These are phyloP conservation scores for Drosophila nannoptera DNA, from an alignment of 1,140 invertebrate species.

Conservation along the genomic window DNA sequence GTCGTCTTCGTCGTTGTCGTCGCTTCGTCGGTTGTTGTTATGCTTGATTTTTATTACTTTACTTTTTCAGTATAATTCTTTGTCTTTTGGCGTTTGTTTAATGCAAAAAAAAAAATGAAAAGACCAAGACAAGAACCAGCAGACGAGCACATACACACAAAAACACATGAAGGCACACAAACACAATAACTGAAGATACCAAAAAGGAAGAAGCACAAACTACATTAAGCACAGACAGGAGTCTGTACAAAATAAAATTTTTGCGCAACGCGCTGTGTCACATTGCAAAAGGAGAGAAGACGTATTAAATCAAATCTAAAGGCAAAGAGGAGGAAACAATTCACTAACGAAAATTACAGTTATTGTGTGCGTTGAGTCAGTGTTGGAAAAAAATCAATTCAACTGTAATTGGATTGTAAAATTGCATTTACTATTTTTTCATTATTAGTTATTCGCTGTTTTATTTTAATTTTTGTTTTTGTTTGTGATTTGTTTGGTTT, in stretches of 20 bases:
- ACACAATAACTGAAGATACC: conserved; percentile 30
- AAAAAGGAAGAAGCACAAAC: conserved; percentile 50
- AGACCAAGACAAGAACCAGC: conserved; percentile 41
- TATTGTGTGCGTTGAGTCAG: background rate
- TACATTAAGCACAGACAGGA: conserved; percentile 51
- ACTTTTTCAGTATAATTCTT: conserved; percentile 69
- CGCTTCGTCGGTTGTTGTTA: conserved; percentile 41
- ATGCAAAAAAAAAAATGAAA: conserved; percentile 51
- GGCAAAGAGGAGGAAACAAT: background rate
- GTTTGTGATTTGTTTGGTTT: background rate
- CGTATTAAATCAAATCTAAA: conserved; percentile 16
- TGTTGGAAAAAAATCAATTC: conserved; percentile 7
- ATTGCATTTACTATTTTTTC: background rate
- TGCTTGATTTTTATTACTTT: conserved; percentile 62
- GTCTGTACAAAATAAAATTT: conserved; percentile 54
- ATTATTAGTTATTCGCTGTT: background rate
- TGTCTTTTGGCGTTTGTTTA: conserved; percentile 66
- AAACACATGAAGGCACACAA: conserved; percentile 14
- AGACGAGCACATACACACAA: conserved; percentile 27
- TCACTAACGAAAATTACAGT: background rate
- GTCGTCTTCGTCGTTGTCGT: conserved; percentile 23
- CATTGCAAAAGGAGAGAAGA: conserved; percentile 33
- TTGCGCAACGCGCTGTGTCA: conserved; percentile 37
- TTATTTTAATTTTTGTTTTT: background rate
- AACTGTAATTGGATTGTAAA: background rate